phyloP scores from a whole-genome alignment of 1,140 invertebrate genomes.

The Megathymus violae region DNA sequence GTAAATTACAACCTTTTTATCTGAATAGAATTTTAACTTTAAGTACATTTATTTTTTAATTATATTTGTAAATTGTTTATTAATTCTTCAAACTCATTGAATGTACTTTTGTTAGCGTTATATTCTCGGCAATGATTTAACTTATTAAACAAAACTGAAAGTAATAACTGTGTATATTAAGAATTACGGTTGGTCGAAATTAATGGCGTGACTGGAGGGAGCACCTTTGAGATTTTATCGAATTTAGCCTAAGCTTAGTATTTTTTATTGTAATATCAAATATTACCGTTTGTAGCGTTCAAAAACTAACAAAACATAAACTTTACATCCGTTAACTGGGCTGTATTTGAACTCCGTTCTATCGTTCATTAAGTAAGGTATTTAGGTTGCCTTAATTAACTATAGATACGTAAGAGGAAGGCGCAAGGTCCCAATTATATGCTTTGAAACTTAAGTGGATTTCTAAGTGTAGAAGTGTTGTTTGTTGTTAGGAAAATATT shows the following conservation, averaged over 20 bases:
- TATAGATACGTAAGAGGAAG: constrained; percentile 9
- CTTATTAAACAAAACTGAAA: neutral
- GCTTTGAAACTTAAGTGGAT: too few relatives aligned
- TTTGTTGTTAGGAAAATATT: constrained; percentile 8
- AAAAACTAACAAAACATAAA: too few relatives aligned
- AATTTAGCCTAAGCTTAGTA: too few relatives aligned
- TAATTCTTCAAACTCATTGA: too few relatives aligned
- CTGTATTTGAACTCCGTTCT: neutral
- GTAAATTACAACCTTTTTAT: too few relatives aligned
- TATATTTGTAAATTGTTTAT: too few relatives aligned
- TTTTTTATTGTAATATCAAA: too few relatives aligned
- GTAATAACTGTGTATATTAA: neutral
- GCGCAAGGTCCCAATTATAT: constrained; percentile 10
- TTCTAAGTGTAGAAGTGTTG: too few relatives aligned
- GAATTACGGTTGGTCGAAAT: constrained; percentile 47
- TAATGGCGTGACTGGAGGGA: constrained; percentile 60
- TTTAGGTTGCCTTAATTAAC: constrained; percentile 19
- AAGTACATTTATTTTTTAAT: too few relatives aligned
- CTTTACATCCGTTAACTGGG: constrained; percentile 31
- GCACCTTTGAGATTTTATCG: constrained; percentile 27
- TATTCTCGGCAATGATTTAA: neutral
- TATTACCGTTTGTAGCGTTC: too few relatives aligned
- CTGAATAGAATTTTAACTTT: too few relatives aligned
- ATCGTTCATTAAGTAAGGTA: constrained; percentile 4
- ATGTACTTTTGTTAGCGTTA: neutral